Base-by-base conservation (phyloP, 1,140 invertebrate genomes). In the Bradynema listronoti region DNA sequence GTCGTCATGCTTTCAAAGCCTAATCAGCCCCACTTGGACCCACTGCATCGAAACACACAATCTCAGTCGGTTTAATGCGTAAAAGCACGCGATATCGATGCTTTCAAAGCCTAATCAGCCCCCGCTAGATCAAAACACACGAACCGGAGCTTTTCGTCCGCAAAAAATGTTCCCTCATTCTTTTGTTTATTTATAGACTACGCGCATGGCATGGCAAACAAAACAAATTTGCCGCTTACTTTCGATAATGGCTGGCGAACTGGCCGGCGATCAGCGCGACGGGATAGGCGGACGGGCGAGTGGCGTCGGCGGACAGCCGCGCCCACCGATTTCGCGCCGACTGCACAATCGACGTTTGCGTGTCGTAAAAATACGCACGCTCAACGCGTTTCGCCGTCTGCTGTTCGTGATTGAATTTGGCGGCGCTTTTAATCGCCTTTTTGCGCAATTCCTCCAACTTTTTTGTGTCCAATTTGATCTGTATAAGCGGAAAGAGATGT, bases 221-320 rank as follows among this genome's bases (percentile, higher is more conserved):
- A 47, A 7, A 9, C 4, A 24, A 19, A 50, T 50, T 19, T n/a
- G 34, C 47, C 47, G 47, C 27, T 50, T 50, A 27, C n/a, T n/a
- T n/a, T n/a, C n/a, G n/a, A n/a, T 61, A 72, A 39, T 56, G 19
- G 14, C 56, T 52, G 0, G 51, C 39, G 36, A 47, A 69, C 46
- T 69, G 67, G 5, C 65, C 54, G 19, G 56, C 56, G 33, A 72
- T 36, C 42, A 69, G 41, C 41, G 58, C 62, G 3, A 72, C 69
- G 9, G 67, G 67, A 58, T 72, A 69, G 4, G 53, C 19, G 0
- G 65, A 56, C 22, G 58, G 51, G 11, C 55, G 42, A n/a, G 69
- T 54, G 4, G 33, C 47, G 30, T 72, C 64, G 1, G 34, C 45
- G 1, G 29, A 16, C 53, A 66, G 36, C 9, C 63, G 34, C 43